Evolutionary conservation across 2,797 vertebrate genomes (phyloP), one percentile per base, ranked within the genome.

Genomic region (Myotis findleyi): DNA sequence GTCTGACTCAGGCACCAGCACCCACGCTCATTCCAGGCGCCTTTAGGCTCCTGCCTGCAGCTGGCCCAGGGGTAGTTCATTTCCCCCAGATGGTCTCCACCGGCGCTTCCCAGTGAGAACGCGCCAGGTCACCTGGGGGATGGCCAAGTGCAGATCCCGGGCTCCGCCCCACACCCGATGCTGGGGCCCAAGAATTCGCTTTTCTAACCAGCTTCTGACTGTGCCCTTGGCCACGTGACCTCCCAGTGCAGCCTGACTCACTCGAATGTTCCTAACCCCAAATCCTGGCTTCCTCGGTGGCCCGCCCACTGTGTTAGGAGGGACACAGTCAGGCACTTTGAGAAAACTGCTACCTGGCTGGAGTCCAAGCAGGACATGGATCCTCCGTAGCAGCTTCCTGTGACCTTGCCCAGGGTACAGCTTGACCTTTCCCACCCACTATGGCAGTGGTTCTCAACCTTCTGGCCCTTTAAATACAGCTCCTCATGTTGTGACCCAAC

Each of bases 71-170:
- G 21, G 13, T 5, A 18, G 5, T 27, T 38, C 27, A 13, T 23
- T 1, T 6, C 14, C 73, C 36, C 9, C 9, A 0, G 1, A 9
- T 0, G 6, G 7, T 7, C 21, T 13, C 0, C 2, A 1, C 17
- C 51, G 12, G 25, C 1, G 38, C 73, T 18, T 64, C 44, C 49
- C 18, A 0, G 3, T 7, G 9, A 1, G n/a, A 6, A 0, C 0
- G 38, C 1, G 2, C 33, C 59, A n/a, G 55, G 7, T 18, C 64
- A 2, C 41, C 7, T 12, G 23, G 36, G 38, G 51, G 6, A 7
- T 11, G 68, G 3, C 25, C 0, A 51, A 30, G 33, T 12, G 7
- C 91, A 55, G 69, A 38, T 5, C 75, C 51, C 16, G 25, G 53
- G 14, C 87, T 23, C 30, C 6, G 0, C 11, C 57, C 49, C 33